Conservation (phyloP, 2,888 invertebrate species). For the Drepana falcataria region DNA sequence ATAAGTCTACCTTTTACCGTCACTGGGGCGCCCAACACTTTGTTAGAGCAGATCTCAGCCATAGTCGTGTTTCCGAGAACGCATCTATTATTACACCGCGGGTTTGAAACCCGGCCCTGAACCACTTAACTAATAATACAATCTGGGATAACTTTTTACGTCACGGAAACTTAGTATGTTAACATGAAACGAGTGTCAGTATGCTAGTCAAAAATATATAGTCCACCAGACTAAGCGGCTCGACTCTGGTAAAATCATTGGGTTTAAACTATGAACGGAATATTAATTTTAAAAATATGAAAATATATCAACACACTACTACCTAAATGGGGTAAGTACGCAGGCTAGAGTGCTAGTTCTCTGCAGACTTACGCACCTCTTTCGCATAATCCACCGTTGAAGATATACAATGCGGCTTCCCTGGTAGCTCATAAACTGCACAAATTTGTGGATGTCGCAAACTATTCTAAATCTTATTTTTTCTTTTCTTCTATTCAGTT, state of each 20-base stretch:
- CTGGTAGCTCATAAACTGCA: too few relatives aligned
- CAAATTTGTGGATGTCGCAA: too few relatives aligned
- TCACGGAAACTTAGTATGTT: slow-evolving; percentile 33
- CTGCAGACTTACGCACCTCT: too few relatives aligned
- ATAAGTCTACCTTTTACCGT: too few relatives aligned
- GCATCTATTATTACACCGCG: slow-evolving; percentile 31
- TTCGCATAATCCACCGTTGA: too few relatives aligned
- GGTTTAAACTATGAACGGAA: background rate
- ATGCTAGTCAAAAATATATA: slow-evolving; percentile 1
- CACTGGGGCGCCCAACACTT: too few relatives aligned
- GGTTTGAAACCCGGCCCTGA: slow-evolving; percentile 59
- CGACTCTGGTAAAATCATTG: background rate
- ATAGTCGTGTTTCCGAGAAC: slow-evolving; percentile 44
- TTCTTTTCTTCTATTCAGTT: too few relatives aligned
- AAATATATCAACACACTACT: too few relatives aligned
- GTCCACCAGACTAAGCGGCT: background rate
- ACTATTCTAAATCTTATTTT: too few relatives aligned
- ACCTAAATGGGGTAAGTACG: too few relatives aligned
- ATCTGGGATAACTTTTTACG: slow-evolving; percentile 32
- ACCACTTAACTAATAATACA: slow-evolving; percentile 58
- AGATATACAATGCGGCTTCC: too few relatives aligned
- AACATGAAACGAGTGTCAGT: slow-evolving; percentile 15
- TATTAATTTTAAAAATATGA: background rate
- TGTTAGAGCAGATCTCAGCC: slow-evolving; percentile 7
- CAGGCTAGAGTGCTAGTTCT: too few relatives aligned